phyloP scores from a whole-genome alignment of 2,888 invertebrate genomes.

The Synanthedon myopaeformis region DNA sequence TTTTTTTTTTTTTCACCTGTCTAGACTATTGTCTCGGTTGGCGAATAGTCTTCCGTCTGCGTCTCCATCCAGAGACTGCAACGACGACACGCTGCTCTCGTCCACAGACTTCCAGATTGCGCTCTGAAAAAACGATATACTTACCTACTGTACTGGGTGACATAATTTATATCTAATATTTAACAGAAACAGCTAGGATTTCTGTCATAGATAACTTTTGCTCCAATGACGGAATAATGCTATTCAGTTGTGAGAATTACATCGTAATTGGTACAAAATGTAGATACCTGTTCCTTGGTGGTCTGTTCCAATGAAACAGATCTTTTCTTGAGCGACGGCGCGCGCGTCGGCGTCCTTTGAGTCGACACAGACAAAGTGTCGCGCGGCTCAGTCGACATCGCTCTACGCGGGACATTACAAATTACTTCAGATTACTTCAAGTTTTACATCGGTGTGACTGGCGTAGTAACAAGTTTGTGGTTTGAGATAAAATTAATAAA shows the following conservation, averaged over 20 bases:
- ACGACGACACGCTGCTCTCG: slow-evolving; percentile 86
- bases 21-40: slow-evolving; percentile 81
- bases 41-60: slow-evolving; percentile 71
- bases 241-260: no score
- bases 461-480: no score
- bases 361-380: slow-evolving; percentile 54
- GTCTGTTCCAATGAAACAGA: slow-evolving; percentile 65
- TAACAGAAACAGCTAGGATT: no score
- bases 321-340: slow-evolving; percentile 63
- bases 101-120: slow-evolving; percentile 87
- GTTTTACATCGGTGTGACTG: not conserved
- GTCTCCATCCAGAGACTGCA: slow-evolving; percentile 81
- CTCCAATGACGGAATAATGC: no score
- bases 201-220: no score
- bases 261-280: no score
- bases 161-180: no score
- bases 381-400: slow-evolving; percentile 63
- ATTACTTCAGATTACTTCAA: not conserved
- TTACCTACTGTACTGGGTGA: no score
- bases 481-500: no score
- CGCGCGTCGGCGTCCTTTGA: slow-evolving; percentile 43
- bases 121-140: no score
- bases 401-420: slow-evolving; percentile 23
- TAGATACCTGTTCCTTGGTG: slow-evolving; percentile 56
- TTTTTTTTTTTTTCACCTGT: slow-evolving; percentile 66